These are phyloP conservation scores for Drosophila parvula DNA, from an alignment of 1,140 invertebrate genomes.

Conservation along the genomic window DNA sequence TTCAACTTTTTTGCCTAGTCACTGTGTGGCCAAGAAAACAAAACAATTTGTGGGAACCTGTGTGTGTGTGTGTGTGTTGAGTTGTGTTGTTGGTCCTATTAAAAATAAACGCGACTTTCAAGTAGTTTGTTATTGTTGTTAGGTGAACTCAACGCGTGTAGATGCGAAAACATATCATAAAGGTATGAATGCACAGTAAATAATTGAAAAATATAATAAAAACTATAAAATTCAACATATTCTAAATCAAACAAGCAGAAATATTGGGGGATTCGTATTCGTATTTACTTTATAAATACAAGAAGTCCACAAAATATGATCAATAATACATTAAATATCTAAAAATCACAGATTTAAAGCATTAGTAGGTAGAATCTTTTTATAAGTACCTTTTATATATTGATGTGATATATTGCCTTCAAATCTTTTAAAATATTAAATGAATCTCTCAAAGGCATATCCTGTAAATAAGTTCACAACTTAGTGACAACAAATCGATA, in stretches of 20 bases:
- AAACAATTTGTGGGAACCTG: conserved; percentile 54
- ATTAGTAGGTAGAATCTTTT: too few species aligned
- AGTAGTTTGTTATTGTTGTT: conserved; percentile 68
- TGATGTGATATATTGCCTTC: too few species aligned
- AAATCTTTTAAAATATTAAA: too few species aligned
- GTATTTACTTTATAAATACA: too few species aligned
- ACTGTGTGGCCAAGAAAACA: conserved; percentile 55
- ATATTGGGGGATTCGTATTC: too few species aligned
- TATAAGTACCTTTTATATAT: too few species aligned
- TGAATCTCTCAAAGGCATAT: background rate
- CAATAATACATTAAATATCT: too few species aligned
- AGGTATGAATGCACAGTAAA: conserved; percentile 1
- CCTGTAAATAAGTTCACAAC: background rate
- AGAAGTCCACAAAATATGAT: too few species aligned
- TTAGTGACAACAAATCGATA: background rate
- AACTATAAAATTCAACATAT: too few species aligned
- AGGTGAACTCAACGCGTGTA: conserved; percentile 24
- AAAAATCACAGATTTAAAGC: too few species aligned
- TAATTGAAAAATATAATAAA: background rate
- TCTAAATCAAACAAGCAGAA: background rate
- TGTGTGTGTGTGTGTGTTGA: background rate
- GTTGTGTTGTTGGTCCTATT: conserved; percentile 23
- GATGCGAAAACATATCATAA: conserved; percentile 12
- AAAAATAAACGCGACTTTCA: conserved; percentile 61
- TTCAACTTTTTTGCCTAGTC: conserved; percentile 37